Percentiles rank a stretch among this genome's conserved stretches.
These are phyloP conservation scores for Clarias fuscus DNA, from an alignment of 2,797 vertebrate species.

Conservation along the genomic window DNA sequence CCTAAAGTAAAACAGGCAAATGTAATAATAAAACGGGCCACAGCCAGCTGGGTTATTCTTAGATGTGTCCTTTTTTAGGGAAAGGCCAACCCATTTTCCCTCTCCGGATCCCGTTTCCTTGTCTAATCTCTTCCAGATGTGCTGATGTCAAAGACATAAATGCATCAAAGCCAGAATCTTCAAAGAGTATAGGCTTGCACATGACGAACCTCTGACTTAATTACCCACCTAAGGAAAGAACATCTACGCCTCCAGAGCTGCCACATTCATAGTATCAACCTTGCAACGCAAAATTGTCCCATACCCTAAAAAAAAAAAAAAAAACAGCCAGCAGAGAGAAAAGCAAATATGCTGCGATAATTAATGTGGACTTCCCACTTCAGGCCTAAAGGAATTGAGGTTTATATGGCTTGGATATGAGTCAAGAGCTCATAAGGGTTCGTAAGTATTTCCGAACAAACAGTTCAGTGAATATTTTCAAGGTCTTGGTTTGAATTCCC, in stretches of 20 bases:
- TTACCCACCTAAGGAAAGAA: constrained; percentile 16
- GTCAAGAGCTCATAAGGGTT: constrained; percentile 11
- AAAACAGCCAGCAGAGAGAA: not conserved
- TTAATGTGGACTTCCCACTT: not conserved
- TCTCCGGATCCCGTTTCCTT: constrained; percentile 40
- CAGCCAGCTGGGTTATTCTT: constrained; percentile 44
- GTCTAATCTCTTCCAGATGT: constrained; percentile 57
- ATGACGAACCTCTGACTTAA: constrained; percentile 21
- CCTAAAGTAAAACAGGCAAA: constrained; percentile 28
- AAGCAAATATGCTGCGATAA: not conserved
- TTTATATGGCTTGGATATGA: not conserved
- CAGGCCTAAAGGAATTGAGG: not conserved
- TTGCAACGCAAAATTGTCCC: not conserved
- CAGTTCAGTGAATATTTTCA: not conserved
- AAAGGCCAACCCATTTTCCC: constrained; percentile 21
- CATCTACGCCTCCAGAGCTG: constrained; percentile 2
- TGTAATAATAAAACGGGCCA: constrained; percentile 39
- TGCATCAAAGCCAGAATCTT: constrained; percentile 31
- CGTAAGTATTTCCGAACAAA: not conserved
- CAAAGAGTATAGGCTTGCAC: constrained; percentile 23
- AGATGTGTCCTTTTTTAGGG: constrained; percentile 47
- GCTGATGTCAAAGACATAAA: constrained; percentile 44
- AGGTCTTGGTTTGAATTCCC: constrained; percentile 24
- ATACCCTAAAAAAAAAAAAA: not conserved
- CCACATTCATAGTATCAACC: not conserved